A percentile compares a stretch with the other conserved stretches of the same genome.
Evolutionary conservation across 2,797 vertebrate species (phyloP).

Genomic region (Muscicapa striata): DNA sequence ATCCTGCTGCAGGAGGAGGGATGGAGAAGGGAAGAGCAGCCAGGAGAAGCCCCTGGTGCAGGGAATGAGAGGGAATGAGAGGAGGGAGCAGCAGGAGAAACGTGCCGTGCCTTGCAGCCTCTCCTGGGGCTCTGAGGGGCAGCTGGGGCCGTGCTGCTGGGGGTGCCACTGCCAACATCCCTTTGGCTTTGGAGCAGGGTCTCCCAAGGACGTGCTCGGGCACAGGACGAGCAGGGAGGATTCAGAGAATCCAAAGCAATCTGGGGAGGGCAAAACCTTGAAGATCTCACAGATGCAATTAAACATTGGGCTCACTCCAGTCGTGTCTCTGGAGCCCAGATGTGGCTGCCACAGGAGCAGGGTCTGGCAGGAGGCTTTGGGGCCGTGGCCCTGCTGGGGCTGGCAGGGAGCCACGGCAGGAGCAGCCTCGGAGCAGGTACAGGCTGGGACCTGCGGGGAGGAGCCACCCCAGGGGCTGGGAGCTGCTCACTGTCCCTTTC

Average conservation of each 20-base stretch:
- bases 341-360: fast-evolving
- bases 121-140: background rate
- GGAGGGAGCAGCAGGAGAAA: background rate
- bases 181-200: background rate
- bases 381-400: background rate
- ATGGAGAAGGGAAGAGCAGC: background rate
- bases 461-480: background rate
- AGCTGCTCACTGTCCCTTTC: background rate
- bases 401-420: background rate
- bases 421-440: background rate
- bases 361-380: fast-evolving
- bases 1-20: too few relatives aligned
- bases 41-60: too few relatives aligned
- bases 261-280: background rate
- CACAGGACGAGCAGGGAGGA: fast-evolving
- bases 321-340: fast-evolving
- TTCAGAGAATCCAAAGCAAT: background rate
- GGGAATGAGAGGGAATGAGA: too few relatives aligned
- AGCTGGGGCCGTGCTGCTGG: fast-evolving
- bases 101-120: fast-evolving
- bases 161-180: background rate
- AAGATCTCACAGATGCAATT: too few relatives aligned
- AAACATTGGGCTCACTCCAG: fast-evolving
- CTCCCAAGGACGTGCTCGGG: fast-evolving
- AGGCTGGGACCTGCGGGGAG: too few relatives aligned